phyloP scores from a whole-genome alignment of 2,113 vertebrate species.

The Seriola rivoliana region DNA sequence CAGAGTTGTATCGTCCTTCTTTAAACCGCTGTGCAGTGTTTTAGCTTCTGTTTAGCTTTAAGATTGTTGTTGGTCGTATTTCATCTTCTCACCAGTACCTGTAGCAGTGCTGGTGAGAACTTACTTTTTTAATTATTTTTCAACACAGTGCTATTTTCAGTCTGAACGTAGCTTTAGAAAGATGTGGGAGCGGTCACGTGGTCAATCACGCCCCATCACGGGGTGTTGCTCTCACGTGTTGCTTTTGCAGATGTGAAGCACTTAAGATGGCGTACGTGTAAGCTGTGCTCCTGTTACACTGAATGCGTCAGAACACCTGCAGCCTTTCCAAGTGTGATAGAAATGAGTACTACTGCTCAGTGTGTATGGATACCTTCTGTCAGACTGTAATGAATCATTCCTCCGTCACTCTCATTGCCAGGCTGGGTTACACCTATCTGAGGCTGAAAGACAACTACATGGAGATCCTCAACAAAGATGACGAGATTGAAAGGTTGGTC shows the following conservation, averaged over 20 bases:
- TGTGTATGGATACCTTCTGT: conserved; percentile 1
- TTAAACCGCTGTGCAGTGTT: too few species aligned
- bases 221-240: neutral
- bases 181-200: neutral
- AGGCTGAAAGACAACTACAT: conserved; percentile 94
- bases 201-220: neutral
- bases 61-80: neutral
- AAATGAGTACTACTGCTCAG: neutral
- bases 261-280: neutral
- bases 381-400: neutral
- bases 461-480: conserved; percentile 96
- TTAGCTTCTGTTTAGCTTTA: too few species aligned
- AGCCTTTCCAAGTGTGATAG: conserved; percentile 3
- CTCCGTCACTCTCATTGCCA: conserved; percentile 66
- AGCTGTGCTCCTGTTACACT: conserved; percentile 32
- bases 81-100: neutral
- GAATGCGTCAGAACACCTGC: conserved; percentile 19
- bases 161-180: neutral
- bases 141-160: conserved; percentile 13
- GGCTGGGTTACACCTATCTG: conserved; percentile 95
- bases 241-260: conserved; percentile 24
- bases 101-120: neutral
- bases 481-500: conserved; percentile 91
- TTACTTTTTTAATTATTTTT: neutral
- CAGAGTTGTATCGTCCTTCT: neutral